Evolutionary conservation across 37 sponge, comb jelly and placozoan species (phyloP).

Genomic region (Agelas oroides): DNA sequence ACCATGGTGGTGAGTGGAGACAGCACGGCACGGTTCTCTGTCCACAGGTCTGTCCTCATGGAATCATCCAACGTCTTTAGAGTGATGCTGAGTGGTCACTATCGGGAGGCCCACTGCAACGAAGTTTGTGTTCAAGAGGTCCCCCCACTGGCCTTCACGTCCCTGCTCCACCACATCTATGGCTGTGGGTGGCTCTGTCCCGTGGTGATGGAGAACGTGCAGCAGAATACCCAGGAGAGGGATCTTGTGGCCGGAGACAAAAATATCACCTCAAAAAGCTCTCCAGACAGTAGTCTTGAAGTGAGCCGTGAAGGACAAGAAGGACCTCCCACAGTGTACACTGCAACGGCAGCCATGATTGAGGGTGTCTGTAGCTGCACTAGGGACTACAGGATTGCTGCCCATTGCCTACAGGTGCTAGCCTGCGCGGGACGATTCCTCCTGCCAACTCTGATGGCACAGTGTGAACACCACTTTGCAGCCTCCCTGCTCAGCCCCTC

Average conservation of each 20-base stretch:
- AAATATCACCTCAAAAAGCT: too few species aligned
- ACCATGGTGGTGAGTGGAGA: neutral
- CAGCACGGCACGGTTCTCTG: constrained; percentile 7
- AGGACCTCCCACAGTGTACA: neutral
- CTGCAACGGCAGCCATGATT: too few species aligned
- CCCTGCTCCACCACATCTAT: constrained; percentile 66
- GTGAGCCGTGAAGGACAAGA: neutral
- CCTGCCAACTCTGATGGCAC: constrained; percentile 16
- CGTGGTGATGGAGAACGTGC: neutral
- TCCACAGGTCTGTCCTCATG: constrained; percentile 32
- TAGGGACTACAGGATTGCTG: neutral
- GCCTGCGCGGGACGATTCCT: constrained; percentile 56
- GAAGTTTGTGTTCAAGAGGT: constrained; percentile 30
- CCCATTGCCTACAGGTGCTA: constrained; percentile 40
- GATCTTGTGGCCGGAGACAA: too few species aligned
- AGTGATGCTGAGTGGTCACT: constrained; percentile 65
- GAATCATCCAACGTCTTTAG: constrained; percentile 69
- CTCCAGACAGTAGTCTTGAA: neutral
- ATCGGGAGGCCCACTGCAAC: constrained; percentile 30
- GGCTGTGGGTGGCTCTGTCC: constrained; percentile 67
- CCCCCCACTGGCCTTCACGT: constrained; percentile 19
- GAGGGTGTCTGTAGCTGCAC: too few species aligned
- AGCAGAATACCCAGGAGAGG: too few species aligned
- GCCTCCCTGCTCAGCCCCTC: constrained; percentile 2
- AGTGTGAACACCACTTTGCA: constrained; percentile 29